Evolutionary conservation across 2,888 invertebrate genomes (phyloP).

Genomic region (Eristalis tenax): DNA sequence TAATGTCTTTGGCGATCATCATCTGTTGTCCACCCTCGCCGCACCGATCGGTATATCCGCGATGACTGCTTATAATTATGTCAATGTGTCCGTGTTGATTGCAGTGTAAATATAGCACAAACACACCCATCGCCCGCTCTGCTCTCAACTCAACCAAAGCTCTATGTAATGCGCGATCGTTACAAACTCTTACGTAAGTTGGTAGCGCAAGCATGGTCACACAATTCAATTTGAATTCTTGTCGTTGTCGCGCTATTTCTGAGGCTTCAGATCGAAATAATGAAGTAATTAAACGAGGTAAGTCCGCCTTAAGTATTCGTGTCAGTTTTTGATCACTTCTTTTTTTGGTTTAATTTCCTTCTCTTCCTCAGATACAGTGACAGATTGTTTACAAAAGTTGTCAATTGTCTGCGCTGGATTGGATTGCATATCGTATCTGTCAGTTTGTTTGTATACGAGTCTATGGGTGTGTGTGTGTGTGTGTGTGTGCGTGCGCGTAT

Average conservation of each 20-base stretch:
- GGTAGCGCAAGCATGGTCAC: constrained; percentile 56
- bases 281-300: constrained; percentile 62
- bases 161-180: constrained; percentile 48
- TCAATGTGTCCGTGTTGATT: constrained; percentile 44
- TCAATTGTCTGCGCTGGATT: constrained; percentile 33
- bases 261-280: constrained; percentile 55
- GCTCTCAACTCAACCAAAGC: not conserved
- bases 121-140: constrained; percentile 7
- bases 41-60: not conserved
- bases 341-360: constrained; percentile 31
- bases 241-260: constrained; percentile 57
- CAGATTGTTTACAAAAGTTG: constrained; percentile 67
- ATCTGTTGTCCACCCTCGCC: constrained; percentile 6
- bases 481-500: not conserved
- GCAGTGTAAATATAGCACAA: constrained; percentile 33
- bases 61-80: not conserved
- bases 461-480: too few relatives aligned
- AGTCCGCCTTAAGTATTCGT: constrained; percentile 57
- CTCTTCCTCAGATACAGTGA: constrained; percentile 29
- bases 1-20: constrained; percentile 32
- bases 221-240: constrained; percentile 67
- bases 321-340: constrained; percentile 41
- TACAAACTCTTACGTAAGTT: constrained; percentile 68
- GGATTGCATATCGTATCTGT: not conserved
- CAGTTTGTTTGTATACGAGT: not conserved